phyloP scores from a whole-genome alignment of 2,888 invertebrate genomes.

The Augiades crinisus region DNA sequence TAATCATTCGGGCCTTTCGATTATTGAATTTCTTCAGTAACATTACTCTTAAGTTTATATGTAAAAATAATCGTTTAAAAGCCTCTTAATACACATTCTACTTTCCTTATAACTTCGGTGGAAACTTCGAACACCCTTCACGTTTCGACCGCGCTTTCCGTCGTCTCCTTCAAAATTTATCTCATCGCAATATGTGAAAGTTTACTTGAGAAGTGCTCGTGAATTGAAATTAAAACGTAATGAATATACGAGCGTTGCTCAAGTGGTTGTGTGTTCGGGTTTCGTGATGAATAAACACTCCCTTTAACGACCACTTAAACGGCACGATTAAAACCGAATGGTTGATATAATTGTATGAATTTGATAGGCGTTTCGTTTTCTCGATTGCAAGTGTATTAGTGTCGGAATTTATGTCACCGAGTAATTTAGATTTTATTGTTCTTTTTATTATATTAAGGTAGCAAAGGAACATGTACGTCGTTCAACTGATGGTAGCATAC shows the following conservation, averaged over 20 bases:
- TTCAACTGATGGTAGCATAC: too few relatives aligned
- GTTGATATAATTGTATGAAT: conserved; percentile 8
- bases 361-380: background rate
- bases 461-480: too few relatives aligned
- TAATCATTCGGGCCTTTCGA: too few relatives aligned
- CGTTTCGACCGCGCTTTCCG: background rate
- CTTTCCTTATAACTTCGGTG: background rate
- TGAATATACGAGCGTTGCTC: conserved; percentile 12
- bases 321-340: conserved; percentile 14
- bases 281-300: conserved; percentile 14
- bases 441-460: too few relatives aligned
- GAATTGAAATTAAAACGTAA: conserved; percentile 18
- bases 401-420: background rate
- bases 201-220: conserved; percentile 10
- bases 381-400: background rate
- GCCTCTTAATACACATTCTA: background rate
- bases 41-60: too few relatives aligned
- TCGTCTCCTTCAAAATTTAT: background rate
- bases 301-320: conserved; percentile 7
- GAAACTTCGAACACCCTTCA: background rate
- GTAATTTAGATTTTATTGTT: too few relatives aligned
- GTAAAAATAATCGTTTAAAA: too few relatives aligned
- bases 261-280: conserved; percentile 15
- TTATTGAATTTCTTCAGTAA: too few relatives aligned
- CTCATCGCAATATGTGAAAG: conserved; percentile 15